These are phyloP conservation scores for Odocoileus hemionus DNA, from an alignment of 2,113 vertebrate species.

Conservation along the genomic window DNA sequence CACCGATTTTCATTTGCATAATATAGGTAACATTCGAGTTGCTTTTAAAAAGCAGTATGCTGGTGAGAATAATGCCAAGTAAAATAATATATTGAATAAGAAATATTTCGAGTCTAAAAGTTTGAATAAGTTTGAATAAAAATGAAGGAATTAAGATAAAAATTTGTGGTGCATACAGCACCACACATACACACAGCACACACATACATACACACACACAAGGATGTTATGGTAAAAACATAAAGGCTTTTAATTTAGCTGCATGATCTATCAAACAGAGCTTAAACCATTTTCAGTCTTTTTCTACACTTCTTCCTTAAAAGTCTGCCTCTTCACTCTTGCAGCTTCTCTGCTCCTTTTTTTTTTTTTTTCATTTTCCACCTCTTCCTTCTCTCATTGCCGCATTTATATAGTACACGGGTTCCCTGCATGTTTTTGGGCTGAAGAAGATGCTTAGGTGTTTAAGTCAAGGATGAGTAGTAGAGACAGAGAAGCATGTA, in stretches of 20 bases:
- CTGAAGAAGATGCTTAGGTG: not conserved
- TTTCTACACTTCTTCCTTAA: not conserved
- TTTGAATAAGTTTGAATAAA: not conserved
- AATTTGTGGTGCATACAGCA: not conserved
- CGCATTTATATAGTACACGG: not conserved
- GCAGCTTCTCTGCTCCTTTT: not conserved
- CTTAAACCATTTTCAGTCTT: not conserved
- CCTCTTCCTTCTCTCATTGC: not conserved
- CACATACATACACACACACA: not conserved
- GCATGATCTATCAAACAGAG: not conserved
- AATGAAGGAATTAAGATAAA: constrained; percentile 5
- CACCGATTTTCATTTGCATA: constrained; percentile 54
- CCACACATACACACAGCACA: not conserved
- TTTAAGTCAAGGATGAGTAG: not conserved
- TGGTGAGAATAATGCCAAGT: constrained; percentile 15
- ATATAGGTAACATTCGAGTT: constrained; percentile 24
- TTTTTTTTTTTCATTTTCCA: not conserved
- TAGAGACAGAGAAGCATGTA: not conserved
- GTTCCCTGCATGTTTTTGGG: not conserved
- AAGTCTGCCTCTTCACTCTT: not conserved
- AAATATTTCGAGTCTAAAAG: not conserved
- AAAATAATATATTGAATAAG: not conserved
- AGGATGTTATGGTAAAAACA: not conserved
- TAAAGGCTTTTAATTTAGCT: not conserved
- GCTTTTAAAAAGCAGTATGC: constrained; percentile 17